Conservation (phyloP, 1,140 invertebrate species). For the Acromyrmex echinatior region DNA sequence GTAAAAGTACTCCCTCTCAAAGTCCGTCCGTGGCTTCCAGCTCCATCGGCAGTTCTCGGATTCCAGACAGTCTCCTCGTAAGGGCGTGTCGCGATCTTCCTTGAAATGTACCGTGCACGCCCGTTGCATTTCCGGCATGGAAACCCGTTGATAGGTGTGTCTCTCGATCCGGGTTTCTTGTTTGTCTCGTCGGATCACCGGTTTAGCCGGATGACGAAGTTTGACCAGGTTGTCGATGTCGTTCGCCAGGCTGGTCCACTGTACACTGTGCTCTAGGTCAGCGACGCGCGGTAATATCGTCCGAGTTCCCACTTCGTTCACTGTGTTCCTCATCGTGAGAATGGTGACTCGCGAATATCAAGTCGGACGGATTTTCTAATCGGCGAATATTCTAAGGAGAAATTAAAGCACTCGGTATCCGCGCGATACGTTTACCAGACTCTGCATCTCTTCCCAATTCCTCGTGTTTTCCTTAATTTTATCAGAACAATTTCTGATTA, state of each 20-base stretch:
- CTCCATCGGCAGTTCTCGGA: conserved; percentile 70
- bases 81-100: neutral
- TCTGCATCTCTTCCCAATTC: neutral
- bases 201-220: conserved; percentile 56
- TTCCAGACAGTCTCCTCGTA: neutral
- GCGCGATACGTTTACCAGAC: neutral
- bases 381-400: neutral
- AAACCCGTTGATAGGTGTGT: conserved; percentile 75
- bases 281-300: conserved; percentile 69
- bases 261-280: conserved; percentile 72
- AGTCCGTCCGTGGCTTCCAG: conserved; percentile 82
- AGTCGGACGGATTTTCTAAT: neutral
- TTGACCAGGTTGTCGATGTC: conserved; percentile 80
- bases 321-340: conserved; percentile 4
- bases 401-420: neutral
- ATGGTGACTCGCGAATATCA: neutral
- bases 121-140: conserved; percentile 80
- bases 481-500: too few species aligned
- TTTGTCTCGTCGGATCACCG: conserved; percentile 30
- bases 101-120: conserved; percentile 56
- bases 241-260: conserved; percentile 75
- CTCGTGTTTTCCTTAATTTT: neutral
- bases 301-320: neutral
- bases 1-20: conserved; percentile 81
- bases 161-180: conserved; percentile 19